A percentile compares a stretch with the other conserved stretches of the same genome.
Conservation (phyloP, 2,888 invertebrate species). For the Eristalis pertinax region DNA sequence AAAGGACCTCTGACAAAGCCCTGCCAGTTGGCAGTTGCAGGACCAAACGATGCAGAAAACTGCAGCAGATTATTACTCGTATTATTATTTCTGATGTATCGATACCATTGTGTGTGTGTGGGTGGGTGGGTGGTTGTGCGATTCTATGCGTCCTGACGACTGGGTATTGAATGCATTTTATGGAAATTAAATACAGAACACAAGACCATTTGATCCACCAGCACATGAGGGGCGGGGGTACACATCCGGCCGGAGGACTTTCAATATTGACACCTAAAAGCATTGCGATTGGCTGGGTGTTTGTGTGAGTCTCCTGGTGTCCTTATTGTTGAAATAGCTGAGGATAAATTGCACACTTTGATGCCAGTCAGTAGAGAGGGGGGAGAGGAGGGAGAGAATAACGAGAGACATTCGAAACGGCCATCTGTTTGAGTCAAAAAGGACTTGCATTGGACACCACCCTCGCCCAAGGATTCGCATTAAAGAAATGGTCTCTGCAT, state of each 20-base stretch:
- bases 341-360: conserved; percentile 64
- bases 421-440: conserved; percentile 63
- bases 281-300: not conserved
- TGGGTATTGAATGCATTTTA: conserved; percentile 58
- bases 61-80: conserved; percentile 67
- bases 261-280: conserved; percentile 60
- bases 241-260: conserved; percentile 28
- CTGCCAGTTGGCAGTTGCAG: conserved; percentile 31
- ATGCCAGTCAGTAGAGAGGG: conserved; percentile 16
- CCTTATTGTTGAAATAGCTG: conserved; percentile 55
- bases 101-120: conserved; percentile 12
- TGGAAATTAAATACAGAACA: conserved; percentile 66
- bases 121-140: not conserved
- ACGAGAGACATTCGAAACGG: conserved; percentile 44
- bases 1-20: conserved; percentile 33
- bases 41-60: conserved; percentile 62
- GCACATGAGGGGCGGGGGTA: not conserved
- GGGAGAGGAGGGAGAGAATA: not conserved
- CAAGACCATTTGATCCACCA: conserved; percentile 53
- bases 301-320: not conserved
- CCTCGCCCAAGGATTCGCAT: conserved; percentile 4
- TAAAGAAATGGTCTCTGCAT: conserved; percentile 49
- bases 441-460: conserved; percentile 24
- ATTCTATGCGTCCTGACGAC: conserved; percentile 8
- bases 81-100: conserved; percentile 69